Conservation (phyloP, 2,797 vertebrate species). For the Eidolon dupreanum region DNA sequence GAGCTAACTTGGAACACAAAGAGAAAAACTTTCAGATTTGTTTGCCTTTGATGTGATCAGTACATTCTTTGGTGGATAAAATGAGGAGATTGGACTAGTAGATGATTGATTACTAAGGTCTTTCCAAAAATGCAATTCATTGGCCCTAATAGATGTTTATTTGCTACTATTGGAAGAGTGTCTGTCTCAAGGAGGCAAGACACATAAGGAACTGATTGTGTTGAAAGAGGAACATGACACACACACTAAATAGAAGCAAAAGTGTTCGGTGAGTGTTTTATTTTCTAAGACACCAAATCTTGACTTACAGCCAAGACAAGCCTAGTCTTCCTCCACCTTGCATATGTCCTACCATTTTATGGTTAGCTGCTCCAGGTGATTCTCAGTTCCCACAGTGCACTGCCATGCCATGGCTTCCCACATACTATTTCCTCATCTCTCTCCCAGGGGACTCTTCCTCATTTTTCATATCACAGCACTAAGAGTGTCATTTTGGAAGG, state of each 20-base stretch:
- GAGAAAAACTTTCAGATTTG: neutral
- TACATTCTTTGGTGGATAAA: neutral
- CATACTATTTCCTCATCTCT: neutral
- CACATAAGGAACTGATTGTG: neutral
- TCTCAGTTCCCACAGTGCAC: neutral
- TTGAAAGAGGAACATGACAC: neutral
- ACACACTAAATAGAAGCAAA: neutral
- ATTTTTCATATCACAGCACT: neutral
- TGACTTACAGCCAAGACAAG: neutral
- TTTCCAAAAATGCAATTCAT: neutral
- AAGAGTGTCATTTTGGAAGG: neutral
- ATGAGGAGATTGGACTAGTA: neutral
- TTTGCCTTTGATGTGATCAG: neutral
- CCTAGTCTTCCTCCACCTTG: neutral
- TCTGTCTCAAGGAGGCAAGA: neutral
- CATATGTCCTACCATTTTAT: neutral
- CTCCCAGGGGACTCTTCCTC: neutral
- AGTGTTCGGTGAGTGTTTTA: neutral
- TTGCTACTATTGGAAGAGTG: neutral
- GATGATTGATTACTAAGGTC: neutral
- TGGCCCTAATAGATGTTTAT: neutral
- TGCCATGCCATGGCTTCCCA: neutral
- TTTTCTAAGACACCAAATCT: neutral
- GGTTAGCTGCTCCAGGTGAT: neutral
- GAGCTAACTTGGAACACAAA: conserved; percentile 8